phyloP scores from a whole-genome alignment of 2,797 vertebrate genomes.

The Lutra lutra region DNA sequence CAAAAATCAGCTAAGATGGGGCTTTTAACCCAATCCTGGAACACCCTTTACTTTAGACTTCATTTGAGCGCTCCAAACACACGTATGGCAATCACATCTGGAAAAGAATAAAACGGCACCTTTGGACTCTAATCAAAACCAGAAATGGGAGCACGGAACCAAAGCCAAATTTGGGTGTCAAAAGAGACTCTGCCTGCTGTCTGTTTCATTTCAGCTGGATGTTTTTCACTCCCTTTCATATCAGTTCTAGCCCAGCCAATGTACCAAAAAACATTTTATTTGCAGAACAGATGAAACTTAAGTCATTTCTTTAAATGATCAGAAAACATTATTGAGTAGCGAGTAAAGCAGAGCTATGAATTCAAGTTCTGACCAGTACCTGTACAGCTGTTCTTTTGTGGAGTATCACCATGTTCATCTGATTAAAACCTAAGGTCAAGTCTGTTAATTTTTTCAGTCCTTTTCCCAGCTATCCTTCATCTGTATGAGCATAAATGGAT shows the following conservation, averaged over 20 bases:
- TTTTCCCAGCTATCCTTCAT: background rate
- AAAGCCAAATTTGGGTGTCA: background rate
- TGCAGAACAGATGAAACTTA: background rate
- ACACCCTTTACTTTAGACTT: background rate
- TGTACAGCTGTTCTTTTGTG: background rate
- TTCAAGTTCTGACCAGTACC: background rate
- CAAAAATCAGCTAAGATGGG: background rate
- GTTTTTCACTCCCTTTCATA: background rate
- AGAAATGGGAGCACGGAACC: background rate
- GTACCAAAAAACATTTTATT: background rate
- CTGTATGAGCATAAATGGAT: background rate
- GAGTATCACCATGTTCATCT: background rate
- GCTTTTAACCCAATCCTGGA: background rate
- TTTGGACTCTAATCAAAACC: slow-evolving; percentile 13
- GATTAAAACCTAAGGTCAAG: background rate
- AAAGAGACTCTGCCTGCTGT: background rate
- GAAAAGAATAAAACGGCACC: background rate
- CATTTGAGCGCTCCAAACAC: background rate
- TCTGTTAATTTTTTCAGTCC: background rate
- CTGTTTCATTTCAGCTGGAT: background rate
- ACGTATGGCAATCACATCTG: background rate
- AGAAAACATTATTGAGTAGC: background rate
- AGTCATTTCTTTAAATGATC: background rate
- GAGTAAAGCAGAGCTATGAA: background rate
- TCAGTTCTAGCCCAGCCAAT: background rate